Conservation (phyloP, 2,797 vertebrate genomes). For the Helarctos malayanus region DNA sequence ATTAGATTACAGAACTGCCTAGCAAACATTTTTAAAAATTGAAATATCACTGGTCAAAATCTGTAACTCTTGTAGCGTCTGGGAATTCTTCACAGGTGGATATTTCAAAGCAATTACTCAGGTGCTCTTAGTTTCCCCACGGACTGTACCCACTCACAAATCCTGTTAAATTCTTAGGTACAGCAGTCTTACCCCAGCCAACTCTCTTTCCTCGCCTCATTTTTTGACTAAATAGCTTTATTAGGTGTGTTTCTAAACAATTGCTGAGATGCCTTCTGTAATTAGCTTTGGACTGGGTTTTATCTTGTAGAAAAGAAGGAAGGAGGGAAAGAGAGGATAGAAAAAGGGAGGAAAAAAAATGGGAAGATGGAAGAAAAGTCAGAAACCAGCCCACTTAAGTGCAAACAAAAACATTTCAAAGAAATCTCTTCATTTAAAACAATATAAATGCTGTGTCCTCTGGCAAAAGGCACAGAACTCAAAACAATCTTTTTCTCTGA, state of each 20-base stretch:
- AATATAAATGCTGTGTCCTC: neutral
- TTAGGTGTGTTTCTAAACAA: neutral
- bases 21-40: neutral
- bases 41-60: constrained; percentile 30
- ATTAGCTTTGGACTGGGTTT: neutral
- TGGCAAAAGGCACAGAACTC: neutral
- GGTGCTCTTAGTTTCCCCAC: accelerated
- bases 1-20: neutral
- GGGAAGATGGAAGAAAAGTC: neutral
- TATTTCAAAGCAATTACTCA: neutral
- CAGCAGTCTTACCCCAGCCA: neutral
- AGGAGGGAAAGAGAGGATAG: neutral
- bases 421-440: neutral
- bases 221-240: neutral
- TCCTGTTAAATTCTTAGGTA: neutral
- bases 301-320: neutral
- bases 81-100: neutral
- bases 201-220: neutral
- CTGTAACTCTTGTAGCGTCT: neutral
- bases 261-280: neutral
- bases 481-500: constrained; percentile 10
- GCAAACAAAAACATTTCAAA: neutral
- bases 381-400: neutral
- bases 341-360: neutral
- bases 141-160: neutral